A percentile compares a stretch with the other conserved stretches of the same genome.
phyloP scores from a whole-genome alignment of 1,140 invertebrate species.

The Campoletis sonorensis region DNA sequence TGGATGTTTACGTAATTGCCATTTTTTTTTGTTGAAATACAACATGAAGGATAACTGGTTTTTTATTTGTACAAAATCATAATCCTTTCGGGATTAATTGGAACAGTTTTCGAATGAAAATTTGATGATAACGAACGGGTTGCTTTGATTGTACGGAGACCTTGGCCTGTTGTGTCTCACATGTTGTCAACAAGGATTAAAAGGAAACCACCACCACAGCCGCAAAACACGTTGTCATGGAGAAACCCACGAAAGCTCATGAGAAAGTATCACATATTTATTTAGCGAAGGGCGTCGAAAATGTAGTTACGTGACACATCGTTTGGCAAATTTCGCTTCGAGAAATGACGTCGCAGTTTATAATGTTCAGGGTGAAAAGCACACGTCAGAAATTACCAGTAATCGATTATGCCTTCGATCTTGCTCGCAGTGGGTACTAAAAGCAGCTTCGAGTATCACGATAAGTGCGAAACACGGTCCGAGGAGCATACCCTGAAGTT shows the following conservation, averaged over 20 bases:
- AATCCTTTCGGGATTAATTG: too few relatives aligned
- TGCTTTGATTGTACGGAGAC: too few relatives aligned
- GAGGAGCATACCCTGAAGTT: constrained; percentile 10
- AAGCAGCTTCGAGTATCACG: constrained; percentile 58
- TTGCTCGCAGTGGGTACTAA: constrained; percentile 57
- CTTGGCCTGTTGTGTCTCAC: not conserved
- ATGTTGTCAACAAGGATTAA: not conserved
- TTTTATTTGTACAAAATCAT: too few relatives aligned
- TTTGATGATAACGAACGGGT: too few relatives aligned
- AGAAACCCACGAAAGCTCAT: not conserved
- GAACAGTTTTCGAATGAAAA: too few relatives aligned
- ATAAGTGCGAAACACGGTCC: constrained; percentile 61
- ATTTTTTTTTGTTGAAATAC: too few relatives aligned
- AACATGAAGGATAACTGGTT: too few relatives aligned
- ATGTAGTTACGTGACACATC: not conserved
- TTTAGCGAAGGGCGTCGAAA: not conserved
- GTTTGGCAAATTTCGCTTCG: not conserved
- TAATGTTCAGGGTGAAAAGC: not conserved
- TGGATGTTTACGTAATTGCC: too few relatives aligned
- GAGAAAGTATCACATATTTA: not conserved
- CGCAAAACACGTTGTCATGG: not conserved
- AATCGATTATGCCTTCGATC: constrained; percentile 56
- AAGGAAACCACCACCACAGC: not conserved
- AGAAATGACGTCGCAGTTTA: too few relatives aligned
- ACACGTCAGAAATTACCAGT: constrained; percentile 54